Evolutionary conservation across 2,113 vertebrate species (phyloP), one percentile per base, ranked within the genome.

Genomic region (Paradoxurus hermaphroditus): DNA sequence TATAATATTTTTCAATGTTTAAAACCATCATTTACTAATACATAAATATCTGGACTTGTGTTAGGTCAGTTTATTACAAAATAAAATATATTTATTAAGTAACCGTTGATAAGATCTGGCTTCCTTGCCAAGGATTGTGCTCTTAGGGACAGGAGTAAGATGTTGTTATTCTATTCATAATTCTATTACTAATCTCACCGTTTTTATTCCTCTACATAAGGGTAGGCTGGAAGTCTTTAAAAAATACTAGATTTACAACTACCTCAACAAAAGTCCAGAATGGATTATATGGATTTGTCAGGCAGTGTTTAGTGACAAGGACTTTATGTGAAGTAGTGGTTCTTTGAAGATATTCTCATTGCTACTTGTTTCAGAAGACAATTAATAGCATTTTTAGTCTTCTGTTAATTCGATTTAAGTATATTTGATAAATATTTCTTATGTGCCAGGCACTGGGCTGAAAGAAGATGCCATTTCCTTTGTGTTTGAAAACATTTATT

Each of bases 361-460:
- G 6, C 7, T 94, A 36, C 14, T 90, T 91, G 34, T 93, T 96
- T 96, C 68, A 83, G 31, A 94, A 84, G 44, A 83, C 53, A 78
- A 62, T 13, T 78, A 41, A 85, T n/a, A 36, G 23, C 27, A 89
- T 63, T 89, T 91, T 90, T 70, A 70, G 34, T 82, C 39, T 73
- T 46, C 8, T 59, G 21, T 25, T 59, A 59, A 59, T 59, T 59
- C 7, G 8, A 59, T 10, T 23, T 23, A 59, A 59, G 56, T 59
- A 23, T 59, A 9, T 59, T 59, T 59, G 56, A 59, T 59, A 59
- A 21, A 9, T 23, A 59, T 21, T 59, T 23, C 21, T 59, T 59
- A 59, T 59, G 21, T 18, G 19, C 56, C 56, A 59, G 56, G 8
- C 21, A 59, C 56, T 25, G 56, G 56, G 56, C 21, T 9, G 21